A percentile compares a stretch with the other conserved stretches of the same genome.
Conservation (phyloP, 1,140 invertebrate species). For the Drosophila persimilis region DNA sequence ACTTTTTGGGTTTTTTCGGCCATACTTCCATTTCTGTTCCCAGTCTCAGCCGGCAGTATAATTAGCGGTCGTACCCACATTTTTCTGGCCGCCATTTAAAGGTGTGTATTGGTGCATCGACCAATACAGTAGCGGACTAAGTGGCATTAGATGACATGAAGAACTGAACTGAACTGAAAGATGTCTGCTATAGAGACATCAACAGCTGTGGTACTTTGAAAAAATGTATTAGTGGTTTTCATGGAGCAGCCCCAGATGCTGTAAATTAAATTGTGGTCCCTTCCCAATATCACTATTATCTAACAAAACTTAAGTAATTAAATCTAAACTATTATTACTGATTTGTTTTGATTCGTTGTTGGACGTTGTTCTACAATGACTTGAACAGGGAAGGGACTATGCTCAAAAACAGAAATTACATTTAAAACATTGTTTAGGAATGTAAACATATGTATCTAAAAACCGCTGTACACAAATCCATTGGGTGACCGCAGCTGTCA, state of each 20-base stretch:
- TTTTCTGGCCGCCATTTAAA: slow-evolving; percentile 46
- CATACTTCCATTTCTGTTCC: slow-evolving; percentile 15
- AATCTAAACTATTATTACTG: too few species aligned
- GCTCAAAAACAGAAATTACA: slow-evolving; percentile 35
- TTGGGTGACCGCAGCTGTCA: slow-evolving; percentile 53
- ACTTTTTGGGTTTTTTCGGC: slow-evolving; percentile 37
- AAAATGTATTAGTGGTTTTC: slow-evolving; percentile 68
- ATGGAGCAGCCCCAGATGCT: too few species aligned
- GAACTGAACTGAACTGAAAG: slow-evolving; percentile 9
- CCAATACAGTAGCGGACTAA: slow-evolving; percentile 11
- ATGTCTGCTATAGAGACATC: slow-evolving; percentile 60
- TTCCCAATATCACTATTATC: too few species aligned
- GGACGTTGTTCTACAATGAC: too few species aligned
- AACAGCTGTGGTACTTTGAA: slow-evolving; percentile 68
- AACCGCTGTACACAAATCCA: slow-evolving; percentile 40
- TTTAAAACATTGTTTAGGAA: slow-evolving; percentile 54
- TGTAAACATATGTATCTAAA: slow-evolving; percentile 32
- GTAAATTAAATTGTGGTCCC: too few species aligned
- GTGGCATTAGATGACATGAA: slow-evolving; percentile 15
- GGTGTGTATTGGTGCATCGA: slow-evolving; percentile 31
- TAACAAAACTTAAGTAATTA: too few species aligned
- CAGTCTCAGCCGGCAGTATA: slow-evolving; percentile 56
- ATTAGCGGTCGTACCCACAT: slow-evolving; percentile 61
- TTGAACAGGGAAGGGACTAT: slow-evolving; percentile 8
- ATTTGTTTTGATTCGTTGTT: too few species aligned